A percentile compares a stretch with the other conserved stretches of the same genome.
Conservation (phyloP, 2,797 vertebrate genomes). For the Taenioides sp. region DNA sequence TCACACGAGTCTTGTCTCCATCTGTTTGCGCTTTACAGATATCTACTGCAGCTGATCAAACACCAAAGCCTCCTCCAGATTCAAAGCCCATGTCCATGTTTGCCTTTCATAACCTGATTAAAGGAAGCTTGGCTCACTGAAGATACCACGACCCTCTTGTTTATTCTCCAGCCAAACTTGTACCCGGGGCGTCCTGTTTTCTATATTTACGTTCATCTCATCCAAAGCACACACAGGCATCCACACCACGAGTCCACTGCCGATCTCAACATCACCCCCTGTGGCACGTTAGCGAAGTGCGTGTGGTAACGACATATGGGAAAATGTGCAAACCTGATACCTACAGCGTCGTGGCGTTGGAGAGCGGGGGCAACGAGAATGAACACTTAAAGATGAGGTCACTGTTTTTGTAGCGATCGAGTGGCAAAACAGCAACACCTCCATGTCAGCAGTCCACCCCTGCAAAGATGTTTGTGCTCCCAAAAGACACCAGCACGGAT, state of each 20-base stretch:
- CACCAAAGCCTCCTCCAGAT: conserved; percentile 66
- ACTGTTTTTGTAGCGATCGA: conserved; percentile 48
- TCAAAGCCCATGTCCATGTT: conserved; percentile 70
- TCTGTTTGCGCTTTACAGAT: conserved; percentile 57
- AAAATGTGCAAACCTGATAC: conserved; percentile 46
- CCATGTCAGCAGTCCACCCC: conserved; percentile 36
- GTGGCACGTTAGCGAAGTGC: conserved; percentile 28
- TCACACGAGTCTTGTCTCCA: conserved; percentile 40
- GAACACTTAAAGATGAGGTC: conserved; percentile 45
- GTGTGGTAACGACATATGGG: conserved; percentile 47
- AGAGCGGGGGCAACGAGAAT: conserved; percentile 22
- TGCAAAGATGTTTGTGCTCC: conserved; percentile 33
- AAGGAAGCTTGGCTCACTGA: conserved; percentile 50
- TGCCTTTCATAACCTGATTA: conserved; percentile 69
- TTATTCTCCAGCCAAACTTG: conserved; percentile 58
- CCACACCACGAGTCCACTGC: conserved; percentile 20
- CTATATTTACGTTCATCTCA: conserved; percentile 38
- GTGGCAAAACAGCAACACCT: conserved; percentile 59
- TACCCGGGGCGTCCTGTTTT: conserved; percentile 29
- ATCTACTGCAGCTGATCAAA: conserved; percentile 80
- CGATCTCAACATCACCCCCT: conserved; percentile 12
- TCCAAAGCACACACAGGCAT: conserved; percentile 20
- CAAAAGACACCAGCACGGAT: conserved; percentile 19
- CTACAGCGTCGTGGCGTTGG: conserved; percentile 7
- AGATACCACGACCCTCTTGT: conserved; percentile 60